These are phyloP conservation scores for Tapirus terrestris DNA, from an alignment of 2,113 vertebrate species.

Conservation along the genomic window DNA sequence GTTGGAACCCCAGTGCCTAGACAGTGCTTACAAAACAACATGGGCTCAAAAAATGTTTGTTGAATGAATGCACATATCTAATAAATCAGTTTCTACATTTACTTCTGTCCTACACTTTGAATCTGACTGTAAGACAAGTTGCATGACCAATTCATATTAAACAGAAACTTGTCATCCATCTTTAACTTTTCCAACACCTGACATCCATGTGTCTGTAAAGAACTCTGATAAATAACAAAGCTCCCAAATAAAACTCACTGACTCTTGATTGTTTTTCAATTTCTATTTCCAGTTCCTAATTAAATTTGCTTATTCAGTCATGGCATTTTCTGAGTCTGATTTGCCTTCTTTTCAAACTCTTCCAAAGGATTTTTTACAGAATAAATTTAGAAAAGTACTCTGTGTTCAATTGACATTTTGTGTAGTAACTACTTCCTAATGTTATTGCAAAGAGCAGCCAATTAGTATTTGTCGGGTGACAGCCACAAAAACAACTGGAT, in stretches of 20 bases:
- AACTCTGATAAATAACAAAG: conserved; percentile 30
- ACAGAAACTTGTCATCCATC: background rate
- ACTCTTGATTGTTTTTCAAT: conserved; percentile 56
- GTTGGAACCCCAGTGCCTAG: background rate
- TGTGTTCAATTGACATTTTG: conserved; percentile 49
- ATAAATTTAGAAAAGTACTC: conserved; percentile 45
- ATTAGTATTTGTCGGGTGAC: conserved; percentile 61
- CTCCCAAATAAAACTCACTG: background rate
- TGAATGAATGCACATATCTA: background rate
- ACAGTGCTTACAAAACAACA: background rate
- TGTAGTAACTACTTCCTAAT: conserved; percentile 34
- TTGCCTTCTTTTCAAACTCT: conserved; percentile 58
- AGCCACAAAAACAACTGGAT: background rate
- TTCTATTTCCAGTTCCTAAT: conserved; percentile 65
- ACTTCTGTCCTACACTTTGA: background rate
- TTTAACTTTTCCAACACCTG: background rate
- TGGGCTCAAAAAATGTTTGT: background rate
- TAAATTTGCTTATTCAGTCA: conserved; percentile 71
- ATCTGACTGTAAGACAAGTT: background rate
- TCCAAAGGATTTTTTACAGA: conserved; percentile 28
- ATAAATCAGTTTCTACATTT: background rate
- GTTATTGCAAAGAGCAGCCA: conserved; percentile 37
- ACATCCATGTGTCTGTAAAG: background rate
- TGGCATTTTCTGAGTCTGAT: conserved; percentile 66
- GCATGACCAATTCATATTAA: background rate